Conservation (phyloP, 2,888 invertebrate genomes). For the Drosophila quinaria region DNA sequence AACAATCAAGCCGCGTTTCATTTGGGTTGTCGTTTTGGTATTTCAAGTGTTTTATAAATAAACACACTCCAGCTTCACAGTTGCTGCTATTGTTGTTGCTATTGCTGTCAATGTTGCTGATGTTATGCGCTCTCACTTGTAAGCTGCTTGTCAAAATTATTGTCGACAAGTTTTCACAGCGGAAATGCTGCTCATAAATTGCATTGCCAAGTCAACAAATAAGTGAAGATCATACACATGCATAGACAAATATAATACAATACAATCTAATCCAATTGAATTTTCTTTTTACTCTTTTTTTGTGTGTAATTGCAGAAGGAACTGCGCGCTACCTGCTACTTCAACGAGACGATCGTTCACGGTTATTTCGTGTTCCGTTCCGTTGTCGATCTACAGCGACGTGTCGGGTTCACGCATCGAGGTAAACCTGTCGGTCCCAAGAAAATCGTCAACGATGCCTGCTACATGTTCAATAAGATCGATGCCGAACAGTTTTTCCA, state of each 20-base stretch:
- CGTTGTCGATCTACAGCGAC: slow-evolving; percentile 84
- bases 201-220: slow-evolving; percentile 51
- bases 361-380: slow-evolving; percentile 85
- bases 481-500: slow-evolving; percentile 84
- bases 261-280: slow-evolving; percentile 4
- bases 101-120: slow-evolving; percentile 42
- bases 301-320: slow-evolving; percentile 77
- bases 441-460: slow-evolving; percentile 84
- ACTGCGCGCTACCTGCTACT: slow-evolving; percentile 85
- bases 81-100: slow-evolving; percentile 23
- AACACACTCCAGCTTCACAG: slow-evolving; percentile 62
- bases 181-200: slow-evolving; percentile 75
- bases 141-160: slow-evolving; percentile 52
- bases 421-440: slow-evolving; percentile 85
- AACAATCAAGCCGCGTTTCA: slow-evolving; percentile 69
- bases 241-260: neutral
- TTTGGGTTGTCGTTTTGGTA: slow-evolving; percentile 59
- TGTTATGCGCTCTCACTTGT: slow-evolving; percentile 45
- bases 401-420: slow-evolving; percentile 85
- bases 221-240: slow-evolving; percentile 17
- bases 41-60: slow-evolving; percentile 83
- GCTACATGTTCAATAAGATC: slow-evolving; percentile 85
- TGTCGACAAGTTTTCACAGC: slow-evolving; percentile 51
- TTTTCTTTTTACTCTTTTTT: neutral
- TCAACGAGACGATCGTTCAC: slow-evolving; percentile 85